Evolutionary conservation across 2,888 invertebrate genomes (phyloP).

Genomic region (Macaria notata): DNA sequence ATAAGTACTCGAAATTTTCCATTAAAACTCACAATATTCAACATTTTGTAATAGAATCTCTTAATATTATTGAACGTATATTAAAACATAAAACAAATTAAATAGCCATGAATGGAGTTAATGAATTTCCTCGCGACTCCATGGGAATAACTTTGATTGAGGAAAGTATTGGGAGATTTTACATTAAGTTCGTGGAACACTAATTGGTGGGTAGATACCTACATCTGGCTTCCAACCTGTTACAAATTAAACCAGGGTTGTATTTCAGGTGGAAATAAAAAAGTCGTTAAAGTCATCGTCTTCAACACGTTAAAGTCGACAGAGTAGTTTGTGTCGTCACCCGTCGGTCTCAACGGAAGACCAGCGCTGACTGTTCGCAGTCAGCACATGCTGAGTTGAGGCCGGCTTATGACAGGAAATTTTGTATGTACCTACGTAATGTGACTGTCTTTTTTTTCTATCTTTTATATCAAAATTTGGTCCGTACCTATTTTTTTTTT

Average conservation of each 20-base stretch:
- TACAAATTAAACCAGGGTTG: constrained; percentile 33
- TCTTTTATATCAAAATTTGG: too few species aligned
- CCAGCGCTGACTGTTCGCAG: too few species aligned
- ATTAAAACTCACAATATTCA: constrained; percentile 1
- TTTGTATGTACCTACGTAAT: too few species aligned
- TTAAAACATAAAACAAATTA: constrained; percentile 15
- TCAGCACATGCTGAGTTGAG: too few species aligned
- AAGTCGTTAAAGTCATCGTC: too few species aligned
- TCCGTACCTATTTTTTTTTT: too few species aligned
- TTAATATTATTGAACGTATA: neutral
- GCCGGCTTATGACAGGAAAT: too few species aligned
- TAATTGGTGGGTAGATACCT: constrained; percentile 62
- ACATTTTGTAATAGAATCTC: constrained; percentile 8
- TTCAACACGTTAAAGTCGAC: too few species aligned
- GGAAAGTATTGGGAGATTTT: constrained; percentile 62
- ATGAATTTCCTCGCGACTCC: constrained; percentile 21
- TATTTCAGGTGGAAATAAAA: neutral
- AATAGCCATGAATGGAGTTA: constrained; percentile 5
- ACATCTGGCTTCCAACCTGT: constrained; percentile 53
- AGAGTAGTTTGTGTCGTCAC: too few species aligned
- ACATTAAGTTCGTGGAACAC: constrained; percentile 63
- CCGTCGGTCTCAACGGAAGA: too few species aligned
- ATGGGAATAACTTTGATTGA: constrained; percentile 56
- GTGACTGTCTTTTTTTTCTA: too few species aligned
- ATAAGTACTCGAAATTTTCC: too few species aligned